These are phyloP conservation scores for Macaria notata DNA, from an alignment of 2,888 invertebrate genomes.

Conservation along the genomic window DNA sequence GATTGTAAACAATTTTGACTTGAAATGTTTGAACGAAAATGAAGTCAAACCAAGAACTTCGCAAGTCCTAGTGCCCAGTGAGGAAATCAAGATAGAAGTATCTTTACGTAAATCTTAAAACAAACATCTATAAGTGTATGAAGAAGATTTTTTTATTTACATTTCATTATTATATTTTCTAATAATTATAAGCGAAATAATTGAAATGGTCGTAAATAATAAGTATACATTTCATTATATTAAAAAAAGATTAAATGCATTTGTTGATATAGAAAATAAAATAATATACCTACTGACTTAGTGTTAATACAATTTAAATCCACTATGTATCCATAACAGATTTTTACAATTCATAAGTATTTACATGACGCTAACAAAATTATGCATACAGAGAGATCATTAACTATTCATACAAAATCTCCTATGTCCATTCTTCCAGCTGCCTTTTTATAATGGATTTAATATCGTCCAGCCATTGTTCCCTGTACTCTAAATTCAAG, in stretches of 20 bases:
- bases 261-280: too few relatives aligned
- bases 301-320: too few relatives aligned
- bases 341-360: too few relatives aligned
- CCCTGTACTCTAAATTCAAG: conserved; percentile 74
- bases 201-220: too few relatives aligned
- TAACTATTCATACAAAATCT: background rate
- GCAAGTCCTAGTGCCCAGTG: conserved; percentile 81
- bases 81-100: conserved; percentile 65
- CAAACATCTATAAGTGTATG: conserved; percentile 3
- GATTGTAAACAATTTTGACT: conserved; percentile 78
- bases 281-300: too few relatives aligned
- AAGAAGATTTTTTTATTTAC: conserved; percentile 11
- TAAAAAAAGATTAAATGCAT: too few relatives aligned
- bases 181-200: too few relatives aligned
- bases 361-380: background rate
- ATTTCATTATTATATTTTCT: background rate
- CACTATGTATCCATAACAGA: too few relatives aligned
- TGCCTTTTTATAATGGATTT: conserved; percentile 70
- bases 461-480: conserved; percentile 82
- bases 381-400: background rate
- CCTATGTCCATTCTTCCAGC: conserved; percentile 46
- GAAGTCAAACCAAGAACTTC: conserved; percentile 78
- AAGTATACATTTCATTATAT: background rate
- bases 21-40: conserved; percentile 71
- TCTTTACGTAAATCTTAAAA: conserved; percentile 20